Evolutionary conservation across 2,797 vertebrate genomes (phyloP).

Genomic region (Morelia viridis): DNA sequence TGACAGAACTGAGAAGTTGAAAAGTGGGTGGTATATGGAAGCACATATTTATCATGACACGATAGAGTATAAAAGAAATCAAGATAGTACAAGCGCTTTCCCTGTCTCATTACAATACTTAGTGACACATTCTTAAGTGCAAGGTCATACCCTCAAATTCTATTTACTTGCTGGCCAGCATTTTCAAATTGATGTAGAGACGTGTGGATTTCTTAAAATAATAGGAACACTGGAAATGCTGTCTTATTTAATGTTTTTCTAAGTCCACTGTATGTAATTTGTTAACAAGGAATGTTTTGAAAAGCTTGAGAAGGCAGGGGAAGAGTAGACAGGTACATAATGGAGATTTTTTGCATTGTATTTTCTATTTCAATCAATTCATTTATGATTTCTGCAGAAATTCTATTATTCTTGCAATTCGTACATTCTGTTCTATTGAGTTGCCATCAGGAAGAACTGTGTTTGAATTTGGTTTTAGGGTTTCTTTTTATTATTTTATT

Average conservation of each 20-base stretch:
- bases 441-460: no score
- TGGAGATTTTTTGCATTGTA: no score
- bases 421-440: no score
- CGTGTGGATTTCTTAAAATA: not conserved
- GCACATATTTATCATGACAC: not conserved
- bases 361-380: no score
- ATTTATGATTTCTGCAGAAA: no score
- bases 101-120: not conserved
- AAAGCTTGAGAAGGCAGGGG: not conserved
- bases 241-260: not conserved
- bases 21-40: not conserved
- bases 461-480: no score
- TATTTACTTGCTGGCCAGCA: constrained; percentile 23
- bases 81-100: not conserved
- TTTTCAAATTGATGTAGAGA: not conserved
- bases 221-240: not conserved
- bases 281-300: no score
- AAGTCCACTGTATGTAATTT: not conserved
- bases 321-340: no score
- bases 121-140: constrained; percentile 28
- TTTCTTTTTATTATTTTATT: no score
- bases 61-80: not conserved
- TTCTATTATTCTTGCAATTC: no score
- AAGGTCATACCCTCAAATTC: constrained; percentile 15
- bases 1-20: constrained; percentile 19